A percentile compares a stretch with the other conserved stretches of the same genome.
phyloP scores from a whole-genome alignment of 2,888 invertebrate species.

The Callyntrura sp. region DNA sequence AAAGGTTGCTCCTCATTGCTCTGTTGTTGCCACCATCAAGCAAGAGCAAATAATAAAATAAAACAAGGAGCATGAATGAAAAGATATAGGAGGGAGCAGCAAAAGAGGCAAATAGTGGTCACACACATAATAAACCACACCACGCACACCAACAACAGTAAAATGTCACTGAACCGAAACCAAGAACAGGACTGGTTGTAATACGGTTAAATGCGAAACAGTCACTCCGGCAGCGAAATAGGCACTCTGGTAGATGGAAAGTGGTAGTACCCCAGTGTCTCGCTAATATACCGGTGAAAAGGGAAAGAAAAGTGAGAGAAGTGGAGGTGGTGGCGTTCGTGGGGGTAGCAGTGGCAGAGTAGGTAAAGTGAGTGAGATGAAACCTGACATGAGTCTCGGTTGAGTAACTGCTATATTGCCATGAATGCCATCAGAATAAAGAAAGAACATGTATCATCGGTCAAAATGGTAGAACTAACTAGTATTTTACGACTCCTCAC shows the following conservation, averaged over 20 bases:
- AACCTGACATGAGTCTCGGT: constrained; percentile 77
- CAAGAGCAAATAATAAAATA: constrained; percentile 43
- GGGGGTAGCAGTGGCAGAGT: no score
- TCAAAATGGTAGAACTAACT: constrained; percentile 44
- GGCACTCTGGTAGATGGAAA: not conserved
- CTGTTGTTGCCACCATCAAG: constrained; percentile 40
- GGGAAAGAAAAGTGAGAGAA: constrained; percentile 10
- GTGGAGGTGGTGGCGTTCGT: constrained; percentile 31
- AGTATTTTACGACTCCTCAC: constrained; percentile 47
- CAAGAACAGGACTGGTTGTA: constrained; percentile 50
- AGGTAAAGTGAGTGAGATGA: constrained; percentile 67
- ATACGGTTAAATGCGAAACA: constrained; percentile 45
- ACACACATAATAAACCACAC: constrained; percentile 39
- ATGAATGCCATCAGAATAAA: constrained; percentile 59
- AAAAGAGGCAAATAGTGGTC: constrained; percentile 68
- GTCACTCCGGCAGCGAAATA: not conserved
- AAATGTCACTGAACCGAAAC: constrained; percentile 69
- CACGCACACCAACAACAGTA: constrained; percentile 43
- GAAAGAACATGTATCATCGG: constrained; percentile 64
- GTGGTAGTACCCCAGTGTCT: constrained; percentile 19
- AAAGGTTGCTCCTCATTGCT: constrained; percentile 58
- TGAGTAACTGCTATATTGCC: constrained; percentile 80
- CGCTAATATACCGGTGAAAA: constrained; percentile 34
- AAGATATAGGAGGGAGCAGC: not conserved
- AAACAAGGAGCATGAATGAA: constrained; percentile 48